A percentile compares a stretch with the other conserved stretches of the same genome.
Evolutionary conservation across 1,140 invertebrate species (phyloP).

Genomic region (Akabosia matsudoensis): DNA sequence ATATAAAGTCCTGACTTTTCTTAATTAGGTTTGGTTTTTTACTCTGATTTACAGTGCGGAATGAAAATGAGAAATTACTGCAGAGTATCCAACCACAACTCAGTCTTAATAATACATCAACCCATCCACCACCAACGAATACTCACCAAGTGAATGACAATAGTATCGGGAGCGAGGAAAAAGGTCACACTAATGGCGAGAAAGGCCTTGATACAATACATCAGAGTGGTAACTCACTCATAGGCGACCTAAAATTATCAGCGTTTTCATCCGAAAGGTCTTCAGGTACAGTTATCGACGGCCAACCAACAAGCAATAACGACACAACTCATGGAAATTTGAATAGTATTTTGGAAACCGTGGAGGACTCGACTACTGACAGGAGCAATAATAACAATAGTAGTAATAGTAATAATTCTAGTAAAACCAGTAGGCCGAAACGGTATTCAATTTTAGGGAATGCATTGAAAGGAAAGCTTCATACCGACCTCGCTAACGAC

Average conservation of each 20-base stretch:
- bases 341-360: background rate
- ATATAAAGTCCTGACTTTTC: too few species aligned
- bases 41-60: conserved; percentile 36
- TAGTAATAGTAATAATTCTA: background rate
- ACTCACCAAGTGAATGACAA: conserved; percentile 4
- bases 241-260: background rate
- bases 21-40: background rate
- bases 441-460: background rate
- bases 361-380: background rate
- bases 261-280: background rate
- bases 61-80: conserved; percentile 38
- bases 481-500: background rate
- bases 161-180: background rate
- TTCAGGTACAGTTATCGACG: background rate
- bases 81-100: conserved; percentile 16
- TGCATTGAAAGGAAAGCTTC: conserved; percentile 1
- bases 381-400: conserved; percentile 19
- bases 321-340: background rate
- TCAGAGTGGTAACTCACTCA: conserved; percentile 13
- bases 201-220: background rate
- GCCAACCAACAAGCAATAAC: conserved; percentile 2
- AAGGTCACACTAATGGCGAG: background rate
- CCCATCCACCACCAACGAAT: background rate
- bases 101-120: background rate
- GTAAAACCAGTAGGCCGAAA: conserved; percentile 12